Base-by-base conservation (phyloP, 2,888 invertebrate genomes). In the Eurois occulta region DNA sequence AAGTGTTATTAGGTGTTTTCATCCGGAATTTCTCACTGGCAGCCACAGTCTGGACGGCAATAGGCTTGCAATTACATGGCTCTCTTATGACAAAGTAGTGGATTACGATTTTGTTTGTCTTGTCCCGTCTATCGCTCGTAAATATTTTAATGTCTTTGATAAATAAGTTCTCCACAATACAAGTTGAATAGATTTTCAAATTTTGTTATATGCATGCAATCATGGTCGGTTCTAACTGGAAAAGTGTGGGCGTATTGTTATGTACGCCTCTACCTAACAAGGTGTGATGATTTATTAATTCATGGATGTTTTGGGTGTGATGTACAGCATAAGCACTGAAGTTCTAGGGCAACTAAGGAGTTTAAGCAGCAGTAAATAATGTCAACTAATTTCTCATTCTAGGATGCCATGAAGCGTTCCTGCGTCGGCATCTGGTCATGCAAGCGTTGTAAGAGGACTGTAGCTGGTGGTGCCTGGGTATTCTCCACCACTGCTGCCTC, bases 391-490 rank as follows among this genome's bases (percentile, higher is more conserved):
- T 46, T 60, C 24, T 68, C 6, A 83, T 97, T 97, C 70, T 95
- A 99, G 99, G 99, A 99, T 96, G 98, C 99, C 87, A 99, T 99
- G 99, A 99, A 99, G 95, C 98, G 99, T 88, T 98, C 98, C 87
- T 99, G 99, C 92, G 99, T 99, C 76, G 99, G 99, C 87, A 99
- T 99, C 94, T 99, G 99, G 99, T 98, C 98, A 60, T 99, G 99
- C 97, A 98, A 99, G 96, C 98, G 99, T 78, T 99, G 99, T 96
- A 99, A 99, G 95, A 98, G 99, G 94, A 98, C 98, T 71, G 99
- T 99, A 81, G 99, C 98, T 88, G 99, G 99, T 91, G 99, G 99
- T 89, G 99, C 99, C 35, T 99, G 99, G 98, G 99, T 99, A 62
- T 99, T 99, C 97, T 98, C 99, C 58, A 99, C 99, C 85, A 99